These are phyloP conservation scores for Lepus europaeus DNA, from an alignment of 2,113 vertebrate genomes.

Conservation along the genomic window DNA sequence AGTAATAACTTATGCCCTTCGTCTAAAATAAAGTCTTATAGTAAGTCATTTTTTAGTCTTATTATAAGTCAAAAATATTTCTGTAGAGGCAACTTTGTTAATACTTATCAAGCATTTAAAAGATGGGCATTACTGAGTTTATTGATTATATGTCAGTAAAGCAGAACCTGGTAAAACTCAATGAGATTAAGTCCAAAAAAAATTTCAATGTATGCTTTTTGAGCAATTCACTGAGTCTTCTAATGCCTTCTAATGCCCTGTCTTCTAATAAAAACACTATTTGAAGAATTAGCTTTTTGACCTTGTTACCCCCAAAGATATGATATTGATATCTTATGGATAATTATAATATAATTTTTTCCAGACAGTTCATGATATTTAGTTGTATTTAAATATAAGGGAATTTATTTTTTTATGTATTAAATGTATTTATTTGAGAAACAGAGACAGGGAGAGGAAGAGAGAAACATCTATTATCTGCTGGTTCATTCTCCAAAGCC, in stretches of 20 bases:
- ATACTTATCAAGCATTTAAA: slow-evolving; percentile 40
- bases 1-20: neutral
- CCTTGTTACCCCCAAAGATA: neutral
- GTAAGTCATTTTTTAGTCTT: neutral
- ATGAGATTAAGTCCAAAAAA: slow-evolving; percentile 13
- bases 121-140: neutral
- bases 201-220: neutral
- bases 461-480: no score
- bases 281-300: neutral
- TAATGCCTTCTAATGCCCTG: neutral
- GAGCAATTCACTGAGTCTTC: neutral
- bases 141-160: slow-evolving; percentile 1
- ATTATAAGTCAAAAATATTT: neutral
- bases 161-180: slow-evolving; percentile 28
- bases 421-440: no score
- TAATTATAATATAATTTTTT: neutral
- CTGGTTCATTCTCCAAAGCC: no score
- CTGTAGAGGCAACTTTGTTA: neutral
- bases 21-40: neutral
- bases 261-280: neutral
- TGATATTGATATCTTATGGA: neutral
- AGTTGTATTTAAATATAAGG: no score
- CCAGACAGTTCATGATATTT: neutral
- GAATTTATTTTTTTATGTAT: no score
- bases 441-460: no score